These are phyloP conservation scores for Polypedilum pembai DNA, from an alignment of 1,140 invertebrate genomes.

Conservation along the genomic window DNA sequence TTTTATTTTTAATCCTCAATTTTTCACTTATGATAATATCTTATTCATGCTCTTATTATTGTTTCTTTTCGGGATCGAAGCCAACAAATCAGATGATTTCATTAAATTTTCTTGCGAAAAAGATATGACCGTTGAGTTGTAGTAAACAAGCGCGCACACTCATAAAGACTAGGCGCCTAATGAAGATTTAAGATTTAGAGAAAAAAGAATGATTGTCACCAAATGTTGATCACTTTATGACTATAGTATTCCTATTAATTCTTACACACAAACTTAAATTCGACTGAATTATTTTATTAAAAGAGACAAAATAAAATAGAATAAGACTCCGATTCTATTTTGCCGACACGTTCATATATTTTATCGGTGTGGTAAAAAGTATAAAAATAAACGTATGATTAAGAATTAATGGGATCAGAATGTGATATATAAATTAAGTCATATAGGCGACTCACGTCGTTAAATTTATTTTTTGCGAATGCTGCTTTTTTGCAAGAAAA, in stretches of 20 bases:
- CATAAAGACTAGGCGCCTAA: too few relatives aligned
- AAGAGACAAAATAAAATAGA: too few relatives aligned
- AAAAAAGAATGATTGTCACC: too few relatives aligned
- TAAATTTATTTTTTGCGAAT: background rate
- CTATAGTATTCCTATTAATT: too few relatives aligned
- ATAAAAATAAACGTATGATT: background rate
- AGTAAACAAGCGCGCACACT: too few relatives aligned
- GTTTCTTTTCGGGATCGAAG: background rate
- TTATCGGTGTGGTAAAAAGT: background rate
- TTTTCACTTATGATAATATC: background rate
- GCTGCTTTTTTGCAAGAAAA: constrained; percentile 5
- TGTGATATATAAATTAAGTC: constrained; percentile 13
- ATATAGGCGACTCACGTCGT: background rate
- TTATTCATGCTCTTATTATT: background rate
- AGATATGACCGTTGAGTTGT: too few relatives aligned
- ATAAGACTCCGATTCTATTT: background rate
- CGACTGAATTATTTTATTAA: too few relatives aligned
- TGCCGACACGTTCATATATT: too few relatives aligned
- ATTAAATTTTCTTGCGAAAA: background rate
- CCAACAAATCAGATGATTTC: background rate
- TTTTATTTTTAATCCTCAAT: constrained; percentile 13
- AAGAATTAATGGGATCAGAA: constrained; percentile 3
- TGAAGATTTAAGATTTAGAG: too few relatives aligned
- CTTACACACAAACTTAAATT: too few relatives aligned
- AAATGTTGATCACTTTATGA: too few relatives aligned